A percentile compares a stretch with the other conserved stretches of the same genome.
phyloP scores from a whole-genome alignment of 1,140 invertebrate genomes.

The Phthorimaea operculella region DNA sequence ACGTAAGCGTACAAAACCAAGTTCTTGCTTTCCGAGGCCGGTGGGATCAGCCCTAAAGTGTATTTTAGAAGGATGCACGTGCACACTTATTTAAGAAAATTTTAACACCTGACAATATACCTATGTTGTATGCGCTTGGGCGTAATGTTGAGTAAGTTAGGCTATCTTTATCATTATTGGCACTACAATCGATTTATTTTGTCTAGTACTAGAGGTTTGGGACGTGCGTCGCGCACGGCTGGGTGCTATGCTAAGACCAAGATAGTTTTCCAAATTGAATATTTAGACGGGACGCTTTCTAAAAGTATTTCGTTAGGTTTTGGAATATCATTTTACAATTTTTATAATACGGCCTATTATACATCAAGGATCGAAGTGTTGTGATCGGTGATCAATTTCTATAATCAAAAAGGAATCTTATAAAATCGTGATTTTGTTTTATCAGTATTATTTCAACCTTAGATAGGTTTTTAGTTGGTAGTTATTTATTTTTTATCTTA shows the following conservation, averaged over 20 bases:
- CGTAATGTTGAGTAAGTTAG: too few species aligned
- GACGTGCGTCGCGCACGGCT: constrained; percentile 22
- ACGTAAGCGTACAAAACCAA: not conserved
- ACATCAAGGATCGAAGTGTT: constrained; percentile 11
- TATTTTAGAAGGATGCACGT: too few species aligned
- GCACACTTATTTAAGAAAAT: too few species aligned
- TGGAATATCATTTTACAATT: not conserved
- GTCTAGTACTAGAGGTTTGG: not conserved
- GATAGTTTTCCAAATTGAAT: constrained; percentile 31
- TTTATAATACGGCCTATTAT: not conserved
- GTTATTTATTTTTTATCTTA: too few species aligned
- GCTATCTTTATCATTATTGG: too few species aligned
- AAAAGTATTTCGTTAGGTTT: not conserved
- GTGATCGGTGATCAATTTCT: constrained; percentile 20
- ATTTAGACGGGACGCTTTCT: not conserved
- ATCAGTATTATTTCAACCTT: not conserved
- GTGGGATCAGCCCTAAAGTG: too few species aligned
- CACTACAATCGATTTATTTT: too few species aligned
- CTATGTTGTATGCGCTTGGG: too few species aligned
- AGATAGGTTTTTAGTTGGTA: too few species aligned
- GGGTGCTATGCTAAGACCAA: constrained; percentile 55
- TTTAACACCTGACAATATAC: too few species aligned
- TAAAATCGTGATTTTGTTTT: not conserved
- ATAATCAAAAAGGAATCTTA: not conserved
- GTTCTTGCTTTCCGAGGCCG: too few species aligned